Conservation (phyloP, 2,113 vertebrate genomes). For the Oostethus manadensis region DNA sequence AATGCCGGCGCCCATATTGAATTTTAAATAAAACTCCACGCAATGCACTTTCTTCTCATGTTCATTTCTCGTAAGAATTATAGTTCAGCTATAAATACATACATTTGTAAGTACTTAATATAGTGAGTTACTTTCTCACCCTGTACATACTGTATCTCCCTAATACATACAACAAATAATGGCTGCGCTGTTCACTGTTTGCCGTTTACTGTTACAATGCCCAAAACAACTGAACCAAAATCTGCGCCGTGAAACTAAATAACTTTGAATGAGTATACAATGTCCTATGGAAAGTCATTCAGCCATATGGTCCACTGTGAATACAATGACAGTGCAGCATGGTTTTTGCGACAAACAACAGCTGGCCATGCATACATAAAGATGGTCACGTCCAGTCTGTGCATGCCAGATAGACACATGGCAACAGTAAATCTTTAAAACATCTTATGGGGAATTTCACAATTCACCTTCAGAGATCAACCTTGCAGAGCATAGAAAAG, state of each 20-base stretch:
- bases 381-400: slow-evolving; percentile 41
- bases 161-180: too few relatives aligned
- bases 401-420: slow-evolving; percentile 36
- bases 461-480: slow-evolving; percentile 58
- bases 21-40: too few relatives aligned
- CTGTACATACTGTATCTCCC: too few relatives aligned
- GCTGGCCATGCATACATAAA: slow-evolving; percentile 64
- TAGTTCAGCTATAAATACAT: too few relatives aligned
- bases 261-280: slow-evolving; percentile 46
- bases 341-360: slow-evolving; percentile 61
- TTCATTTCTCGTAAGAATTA: too few relatives aligned
- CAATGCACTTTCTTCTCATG: too few relatives aligned
- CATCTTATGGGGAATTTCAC: slow-evolving; percentile 38
- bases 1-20: too few relatives aligned
- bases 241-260: slow-evolving; percentile 20
- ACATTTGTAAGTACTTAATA: too few relatives aligned
- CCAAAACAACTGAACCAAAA: slow-evolving; percentile 9
- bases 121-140: too few relatives aligned
- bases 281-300: slow-evolving; percentile 62
- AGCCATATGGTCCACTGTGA: slow-evolving; percentile 58
- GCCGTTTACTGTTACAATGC: slow-evolving; percentile 2
- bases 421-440: slow-evolving; percentile 49
- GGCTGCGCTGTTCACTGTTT: not conserved
- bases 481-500: slow-evolving; percentile 28
- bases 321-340: slow-evolving; percentile 57